A percentile compares a stretch with the other conserved stretches of the same genome.
phyloP scores from a whole-genome alignment of 2,113 vertebrate species.

The Excalfactoria chinensis region DNA sequence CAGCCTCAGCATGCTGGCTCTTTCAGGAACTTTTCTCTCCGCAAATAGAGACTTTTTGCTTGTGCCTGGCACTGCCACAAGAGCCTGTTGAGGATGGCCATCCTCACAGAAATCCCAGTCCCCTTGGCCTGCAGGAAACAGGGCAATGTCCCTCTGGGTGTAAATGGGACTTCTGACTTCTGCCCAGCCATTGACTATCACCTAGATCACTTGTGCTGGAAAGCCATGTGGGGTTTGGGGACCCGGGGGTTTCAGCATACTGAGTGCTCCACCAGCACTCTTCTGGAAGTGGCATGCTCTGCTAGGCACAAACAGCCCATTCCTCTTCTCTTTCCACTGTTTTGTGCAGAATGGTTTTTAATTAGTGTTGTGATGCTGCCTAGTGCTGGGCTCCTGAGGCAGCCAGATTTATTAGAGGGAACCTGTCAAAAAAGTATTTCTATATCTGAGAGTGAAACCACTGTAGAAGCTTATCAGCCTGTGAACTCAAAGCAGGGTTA shows the following conservation, averaged over 20 bases:
- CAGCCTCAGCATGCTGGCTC: neutral
- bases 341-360: neutral
- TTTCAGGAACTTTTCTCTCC: neutral
- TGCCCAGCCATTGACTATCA: neutral
- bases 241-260: neutral
- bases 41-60: neutral
- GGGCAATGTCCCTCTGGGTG: neutral
- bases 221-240: neutral
- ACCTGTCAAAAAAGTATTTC: neutral
- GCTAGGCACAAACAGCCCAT: neutral
- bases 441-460: neutral
- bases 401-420: neutral
- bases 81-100: neutral
- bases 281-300: neutral
- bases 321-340: neutral
- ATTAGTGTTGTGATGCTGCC: neutral
- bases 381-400: neutral
- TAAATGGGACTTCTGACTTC: neutral
- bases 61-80: neutral
- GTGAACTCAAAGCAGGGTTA: neutral
- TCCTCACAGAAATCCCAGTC: neutral
- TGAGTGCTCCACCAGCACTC: neutral
- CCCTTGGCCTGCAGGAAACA: neutral
- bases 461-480: neutral
- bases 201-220: neutral